These are phyloP conservation scores for Sardina pilchardus DNA, from an alignment of 2,113 vertebrate genomes.

Conservation along the genomic window DNA sequence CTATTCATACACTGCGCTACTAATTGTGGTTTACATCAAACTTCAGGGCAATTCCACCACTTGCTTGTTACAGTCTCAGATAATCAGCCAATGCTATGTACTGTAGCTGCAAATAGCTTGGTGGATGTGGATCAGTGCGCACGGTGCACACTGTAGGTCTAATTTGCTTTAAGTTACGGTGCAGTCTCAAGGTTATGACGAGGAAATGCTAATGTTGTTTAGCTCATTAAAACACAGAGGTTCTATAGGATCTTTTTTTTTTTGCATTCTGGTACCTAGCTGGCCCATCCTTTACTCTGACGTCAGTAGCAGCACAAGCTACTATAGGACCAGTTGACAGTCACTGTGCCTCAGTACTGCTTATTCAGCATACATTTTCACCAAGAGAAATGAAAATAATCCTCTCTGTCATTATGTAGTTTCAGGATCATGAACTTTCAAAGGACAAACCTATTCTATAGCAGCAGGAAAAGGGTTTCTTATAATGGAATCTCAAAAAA, in stretches of 20 bases:
- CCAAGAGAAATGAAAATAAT: background rate
- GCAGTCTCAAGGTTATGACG: background rate
- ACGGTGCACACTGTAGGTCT: background rate
- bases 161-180: background rate
- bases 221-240: background rate
- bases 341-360: background rate
- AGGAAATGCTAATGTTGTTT: background rate
- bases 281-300: background rate
- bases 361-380: background rate
- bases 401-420: background rate
- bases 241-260: background rate
- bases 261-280: background rate
- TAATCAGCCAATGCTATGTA: background rate
- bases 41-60: background rate
- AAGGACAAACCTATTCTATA: background rate
- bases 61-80: background rate
- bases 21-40: slow-evolving; percentile 35
- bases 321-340: background rate
- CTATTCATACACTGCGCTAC: background rate
- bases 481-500: too few relatives aligned
- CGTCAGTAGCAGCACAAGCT: background rate
- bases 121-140: background rate
- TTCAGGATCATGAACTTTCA: background rate
- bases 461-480: background rate
- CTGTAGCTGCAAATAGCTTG: background rate